Base-by-base conservation (phyloP, 2,888 invertebrate species). In the Eupeodes latifasciatus region DNA sequence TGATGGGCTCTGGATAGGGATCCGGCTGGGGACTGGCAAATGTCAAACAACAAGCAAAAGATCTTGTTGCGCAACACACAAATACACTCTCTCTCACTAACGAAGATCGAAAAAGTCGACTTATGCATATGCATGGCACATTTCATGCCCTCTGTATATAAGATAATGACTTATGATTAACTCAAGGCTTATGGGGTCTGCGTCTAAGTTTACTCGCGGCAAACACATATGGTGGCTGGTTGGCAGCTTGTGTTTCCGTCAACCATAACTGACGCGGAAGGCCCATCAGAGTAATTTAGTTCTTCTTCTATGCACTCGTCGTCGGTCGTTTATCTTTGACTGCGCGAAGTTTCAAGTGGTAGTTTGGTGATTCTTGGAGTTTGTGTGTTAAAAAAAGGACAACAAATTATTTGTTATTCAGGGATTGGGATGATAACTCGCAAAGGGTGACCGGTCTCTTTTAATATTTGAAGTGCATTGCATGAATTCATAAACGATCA, bases 141-240 rank as follows among this genome's bases (percentile, higher is more conserved):
- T 47, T 64, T 40, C 16, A 16, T 47, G 44, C 16, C 66, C 67
- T 47, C 59, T 27, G 27, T 27, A 27, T 2, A 27, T 19, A 72
- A 71, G 80, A 71, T 76, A 80, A 85, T 77, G 81, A 76, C 76
- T 69, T 61, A 66, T 81, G 81, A 81, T 81, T 72, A 72, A 61
- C 51, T 77, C 72, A 27, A 47, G 62, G 53, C 47, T 78, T 57
- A 64, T 57, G 36, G 34, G 36, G 34, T 40, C 6, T 44, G 6
- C 40, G 5, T 40, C 40, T 40, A 9, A 40, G 36, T 64, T 44
- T 44, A 9, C 67, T 44, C 40, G 71, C 71, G 16, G 55, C 62
- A 64, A n/a, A 66, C 49, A 44, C 84, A 88, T 81, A 78, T 84
- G 84, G 87, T 77, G 62, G 87, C 87, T 69, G 81, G 77, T 88